Base-by-base conservation (phyloP, 2,888 invertebrate genomes). In the Campoletis raptor region DNA sequence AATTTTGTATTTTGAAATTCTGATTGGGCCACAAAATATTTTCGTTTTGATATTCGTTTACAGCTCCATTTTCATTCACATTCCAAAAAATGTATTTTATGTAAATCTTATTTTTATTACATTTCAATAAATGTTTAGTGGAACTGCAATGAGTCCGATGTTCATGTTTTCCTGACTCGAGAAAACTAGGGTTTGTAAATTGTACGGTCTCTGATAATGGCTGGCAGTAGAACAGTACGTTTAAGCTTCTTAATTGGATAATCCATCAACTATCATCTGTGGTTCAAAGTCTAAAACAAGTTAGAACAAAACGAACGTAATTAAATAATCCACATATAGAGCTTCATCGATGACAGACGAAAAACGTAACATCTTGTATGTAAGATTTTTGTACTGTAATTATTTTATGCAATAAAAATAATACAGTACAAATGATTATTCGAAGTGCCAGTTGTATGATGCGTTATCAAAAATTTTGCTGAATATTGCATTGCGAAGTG, bases 191-290 rank as follows among this genome's bases (percentile, higher is more conserved):
- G 42, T 74, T 40, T 18, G 40, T 15, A 18, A 57, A 74, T 40
- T 8, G 37, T 37, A 57, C 8, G 54, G 52, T 37, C 52, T 61
- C 24, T 7, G 2, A 37, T 15, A n/a, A 57, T 15, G 42, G 1
- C 7, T 15, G 61, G 45, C 9, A 18, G 36, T 24, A 57, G 10
- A 9, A 18, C 54, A 37, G 12, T 7, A 52, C 18, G 24, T 57
- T 73, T 9, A 24, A n/a, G 57, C 42, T 74, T 40, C 40, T 61
- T 57, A 18, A 37, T 73, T 54, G 57, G 54, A 74, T n/a, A 57
- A 40, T 74, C 54, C 24, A 24, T 57, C 21, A 15, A 74, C 15
- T 24, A 15, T 74, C 42, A 54, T 37, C 52, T 42, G 54, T 7
- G 57, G 37, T 37, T 40, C 21, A 24, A 15, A 24, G 24, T 15